phyloP scores from a whole-genome alignment of 1,140 invertebrate genomes.

The Drosophila simulans region DNA sequence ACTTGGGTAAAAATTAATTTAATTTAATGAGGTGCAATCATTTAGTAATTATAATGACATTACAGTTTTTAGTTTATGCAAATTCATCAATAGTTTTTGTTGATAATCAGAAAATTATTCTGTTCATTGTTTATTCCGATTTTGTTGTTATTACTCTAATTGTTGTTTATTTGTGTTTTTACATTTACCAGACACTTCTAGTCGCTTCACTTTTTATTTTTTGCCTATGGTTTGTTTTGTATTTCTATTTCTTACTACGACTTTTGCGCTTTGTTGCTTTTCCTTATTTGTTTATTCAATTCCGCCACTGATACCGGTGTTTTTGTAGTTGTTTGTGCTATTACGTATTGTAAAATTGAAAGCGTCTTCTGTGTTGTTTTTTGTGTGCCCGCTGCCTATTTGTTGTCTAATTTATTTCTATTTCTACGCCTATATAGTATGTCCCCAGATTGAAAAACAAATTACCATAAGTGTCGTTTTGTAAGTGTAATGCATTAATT shows the following conservation, averaged over 20 bases:
- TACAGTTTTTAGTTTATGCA: too few species aligned
- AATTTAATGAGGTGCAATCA: neutral
- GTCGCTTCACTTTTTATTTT: slow-evolving; percentile 6
- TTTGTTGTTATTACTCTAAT: neutral
- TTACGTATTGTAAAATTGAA: slow-evolving; percentile 70
- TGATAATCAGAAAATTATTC: neutral
- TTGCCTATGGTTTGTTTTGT: slow-evolving; percentile 44
- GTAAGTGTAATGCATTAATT: slow-evolving; percentile 56
- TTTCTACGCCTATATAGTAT: slow-evolving; percentile 46
- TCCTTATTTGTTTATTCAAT: slow-evolving; percentile 49
- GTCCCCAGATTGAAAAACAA: slow-evolving; percentile 64
- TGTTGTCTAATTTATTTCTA: slow-evolving; percentile 70
- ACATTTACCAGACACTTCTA: slow-evolving; percentile 1
- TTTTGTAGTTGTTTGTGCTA: slow-evolving; percentile 51
- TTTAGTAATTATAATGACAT: neutral
- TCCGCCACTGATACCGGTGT: slow-evolving; percentile 32
- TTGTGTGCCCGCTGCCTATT: slow-evolving; percentile 42
- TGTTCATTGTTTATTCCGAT: neutral
- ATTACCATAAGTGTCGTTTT: slow-evolving; percentile 72
- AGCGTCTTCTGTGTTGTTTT: slow-evolving; percentile 24
- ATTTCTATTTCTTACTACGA: slow-evolving; percentile 33
- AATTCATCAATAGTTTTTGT: too few species aligned
- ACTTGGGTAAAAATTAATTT: neutral
- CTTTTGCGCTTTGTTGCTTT: slow-evolving; percentile 48
- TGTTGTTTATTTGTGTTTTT: neutral